These are phyloP conservation scores for Cygnus olor DNA, from an alignment of 2,797 vertebrate genomes.

Conservation along the genomic window DNA sequence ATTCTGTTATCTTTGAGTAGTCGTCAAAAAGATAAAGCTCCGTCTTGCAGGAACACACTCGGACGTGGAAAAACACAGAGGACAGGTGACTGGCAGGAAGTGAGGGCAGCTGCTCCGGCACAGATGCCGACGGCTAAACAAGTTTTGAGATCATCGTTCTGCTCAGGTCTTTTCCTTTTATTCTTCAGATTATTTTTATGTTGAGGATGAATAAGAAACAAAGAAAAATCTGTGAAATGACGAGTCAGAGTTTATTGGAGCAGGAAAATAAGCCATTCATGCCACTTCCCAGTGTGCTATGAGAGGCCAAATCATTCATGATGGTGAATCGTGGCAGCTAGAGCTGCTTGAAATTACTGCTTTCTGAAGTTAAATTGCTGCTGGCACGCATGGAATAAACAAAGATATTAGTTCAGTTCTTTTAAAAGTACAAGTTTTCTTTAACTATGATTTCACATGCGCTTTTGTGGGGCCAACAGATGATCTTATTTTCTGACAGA, in stretches of 20 bases:
- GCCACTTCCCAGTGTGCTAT: slow-evolving; percentile 68
- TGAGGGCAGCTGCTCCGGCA: slow-evolving; percentile 24
- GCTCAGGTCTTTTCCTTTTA: slow-evolving; percentile 75
- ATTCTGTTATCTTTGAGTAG: slow-evolving; percentile 12
- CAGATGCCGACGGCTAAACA: slow-evolving; percentile 67
- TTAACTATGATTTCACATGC: slow-evolving; percentile 19
- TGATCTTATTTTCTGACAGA: slow-evolving; percentile 38
- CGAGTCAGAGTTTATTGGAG: slow-evolving; percentile 77
- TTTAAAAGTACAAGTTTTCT: slow-evolving; percentile 47
- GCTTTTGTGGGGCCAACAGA: background rate
- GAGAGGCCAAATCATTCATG: slow-evolving; percentile 78
- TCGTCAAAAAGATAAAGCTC: background rate
- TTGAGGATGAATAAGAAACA: slow-evolving; percentile 77
- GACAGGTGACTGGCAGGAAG: slow-evolving; percentile 61
- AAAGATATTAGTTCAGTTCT: slow-evolving; percentile 62
- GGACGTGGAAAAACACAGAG: background rate
- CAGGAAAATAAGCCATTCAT: slow-evolving; percentile 78
- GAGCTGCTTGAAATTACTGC: slow-evolving; percentile 69
- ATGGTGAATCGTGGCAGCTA: slow-evolving; percentile 72
- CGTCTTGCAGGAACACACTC: background rate
- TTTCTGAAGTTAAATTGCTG: slow-evolving; percentile 75
- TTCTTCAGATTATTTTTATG: slow-evolving; percentile 77
- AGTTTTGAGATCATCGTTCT: slow-evolving; percentile 74
- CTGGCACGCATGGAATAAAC: slow-evolving; percentile 66
- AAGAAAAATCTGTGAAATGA: slow-evolving; percentile 78